Evolutionary conservation across 2,113 vertebrate species (phyloP), one percentile per base, ranked within the genome.

Genomic region (Hydropotes inermis): DNA sequence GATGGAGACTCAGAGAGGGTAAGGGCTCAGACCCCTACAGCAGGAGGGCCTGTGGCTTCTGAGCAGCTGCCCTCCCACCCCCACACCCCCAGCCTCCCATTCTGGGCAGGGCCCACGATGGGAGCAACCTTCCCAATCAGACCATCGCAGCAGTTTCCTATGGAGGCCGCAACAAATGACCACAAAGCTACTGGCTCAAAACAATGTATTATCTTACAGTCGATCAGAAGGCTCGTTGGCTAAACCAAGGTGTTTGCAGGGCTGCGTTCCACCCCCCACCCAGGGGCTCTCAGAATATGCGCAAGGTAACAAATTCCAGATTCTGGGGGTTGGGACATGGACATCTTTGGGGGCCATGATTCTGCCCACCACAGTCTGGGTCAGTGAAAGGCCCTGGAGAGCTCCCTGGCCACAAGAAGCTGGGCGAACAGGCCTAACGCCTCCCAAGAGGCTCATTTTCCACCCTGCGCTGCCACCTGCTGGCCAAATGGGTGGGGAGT

Each of bases 381-480:
- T 45, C 9, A 84, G 54, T 12, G 43, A 52, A 45, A n/a, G 43
- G 76, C n/a, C 54, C 19, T 13, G 39, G 78, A 60, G 45, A 89
- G 50, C 17, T 19, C 6, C 30, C 17, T 58, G 39, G 55, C 7
- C 25, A 1, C 0, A 11, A 28, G 78, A 6, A 86, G 81, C 21
- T 23, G 21, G 21, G 79, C 14, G 19, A 36, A 36, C 16, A 16
- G 25, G 7, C 30, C n/a, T 30, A 47, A 27, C 25, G 0, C 17
- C 13, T 0, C 2, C 5, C 0, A 11, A 36, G 13, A 36, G 0
- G 25, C 21, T 30, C 61, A 30, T 92, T 43, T 76, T 13, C 55
- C 5, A 25, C 94, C 6, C 3, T 70, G 88, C 78, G n/a, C 92
- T 92, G 95, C 93, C 97, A 57, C 45, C 94, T 97, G 54, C 97